phyloP scores from a whole-genome alignment of 1,140 invertebrate species.

The Solenopsis invicta region DNA sequence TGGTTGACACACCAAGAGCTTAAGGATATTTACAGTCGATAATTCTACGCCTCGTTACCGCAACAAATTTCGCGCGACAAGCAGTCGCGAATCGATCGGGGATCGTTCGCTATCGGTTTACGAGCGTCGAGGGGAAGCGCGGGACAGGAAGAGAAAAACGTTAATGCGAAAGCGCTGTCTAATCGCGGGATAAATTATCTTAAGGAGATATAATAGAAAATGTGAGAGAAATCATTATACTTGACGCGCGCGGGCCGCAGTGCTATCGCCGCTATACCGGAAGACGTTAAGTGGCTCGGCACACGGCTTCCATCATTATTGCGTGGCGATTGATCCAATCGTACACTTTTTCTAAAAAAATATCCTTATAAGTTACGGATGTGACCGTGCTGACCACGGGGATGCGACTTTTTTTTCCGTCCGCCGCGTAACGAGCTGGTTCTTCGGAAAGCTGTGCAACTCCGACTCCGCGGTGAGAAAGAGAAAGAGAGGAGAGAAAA shows the following conservation, averaged over 20 bases:
- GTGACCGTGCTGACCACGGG: neutral
- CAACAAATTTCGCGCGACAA: conserved; percentile 46
- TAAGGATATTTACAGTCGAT: conserved; percentile 33
- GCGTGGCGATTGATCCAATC: conserved; percentile 46
- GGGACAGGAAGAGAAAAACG: conserved; percentile 16
- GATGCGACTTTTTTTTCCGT: conserved; percentile 24
- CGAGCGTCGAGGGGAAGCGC: neutral
- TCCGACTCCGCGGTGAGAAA: neutral
- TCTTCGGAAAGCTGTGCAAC: conserved; percentile 38
- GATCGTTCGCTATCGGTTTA: conserved; percentile 37
- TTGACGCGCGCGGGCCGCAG: conserved; percentile 9
- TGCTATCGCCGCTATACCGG: conserved; percentile 46
- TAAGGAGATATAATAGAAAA: conserved; percentile 61
- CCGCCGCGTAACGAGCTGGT: conserved; percentile 38
- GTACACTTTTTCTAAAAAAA: conserved; percentile 22
- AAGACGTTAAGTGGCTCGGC: conserved; percentile 53
- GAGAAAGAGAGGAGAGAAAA: neutral
- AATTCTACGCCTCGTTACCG: conserved; percentile 24
- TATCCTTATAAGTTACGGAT: conserved; percentile 24
- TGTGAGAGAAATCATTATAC: conserved; percentile 51
- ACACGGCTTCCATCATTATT: conserved; percentile 35
- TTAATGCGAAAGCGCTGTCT: conserved; percentile 61
- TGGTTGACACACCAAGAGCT: neutral
- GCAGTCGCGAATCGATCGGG: conserved; percentile 16
- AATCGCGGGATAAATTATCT: conserved; percentile 63